A percentile compares a stretch with the other conserved stretches of the same genome.
phyloP scores from a whole-genome alignment of 2,113 vertebrate species.

The Cyrtonyx montezumae region DNA sequence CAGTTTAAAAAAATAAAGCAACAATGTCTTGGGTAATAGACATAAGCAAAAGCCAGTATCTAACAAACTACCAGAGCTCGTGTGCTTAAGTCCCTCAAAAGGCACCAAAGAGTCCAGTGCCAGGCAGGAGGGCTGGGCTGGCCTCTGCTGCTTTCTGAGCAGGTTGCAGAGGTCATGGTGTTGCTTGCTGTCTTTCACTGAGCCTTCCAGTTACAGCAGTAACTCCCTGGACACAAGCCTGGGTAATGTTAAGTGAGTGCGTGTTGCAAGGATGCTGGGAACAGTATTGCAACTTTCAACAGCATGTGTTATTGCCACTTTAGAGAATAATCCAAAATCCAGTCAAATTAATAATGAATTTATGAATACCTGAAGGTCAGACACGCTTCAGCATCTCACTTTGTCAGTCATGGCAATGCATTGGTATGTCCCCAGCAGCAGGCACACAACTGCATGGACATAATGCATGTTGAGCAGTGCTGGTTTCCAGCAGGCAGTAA shows the following conservation, averaged over 20 bases:
- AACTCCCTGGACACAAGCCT: not conserved
- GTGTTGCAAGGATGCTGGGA: not conserved
- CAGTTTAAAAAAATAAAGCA: not conserved
- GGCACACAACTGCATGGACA: not conserved
- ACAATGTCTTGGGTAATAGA: not conserved
- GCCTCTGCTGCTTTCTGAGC: not conserved
- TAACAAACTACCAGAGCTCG: not conserved
- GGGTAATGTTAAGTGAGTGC: not conserved
- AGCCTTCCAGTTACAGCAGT: not conserved
- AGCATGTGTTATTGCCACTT: not conserved
- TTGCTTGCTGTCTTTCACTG: not conserved
- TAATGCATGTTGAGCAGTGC: not conserved
- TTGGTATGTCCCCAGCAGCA: not conserved
- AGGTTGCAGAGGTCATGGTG: not conserved
- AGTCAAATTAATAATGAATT: not conserved
- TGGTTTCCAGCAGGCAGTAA: not conserved
- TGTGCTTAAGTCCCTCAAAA: not conserved
- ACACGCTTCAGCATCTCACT: rapidly evolving
- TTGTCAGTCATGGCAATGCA: not conserved
- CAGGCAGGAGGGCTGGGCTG: not conserved
- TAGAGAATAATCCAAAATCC: not conserved
- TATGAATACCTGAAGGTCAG: not conserved
- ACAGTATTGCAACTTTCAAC: not conserved
- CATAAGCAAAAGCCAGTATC: not conserved
- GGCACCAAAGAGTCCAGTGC: not conserved